Conservation (phyloP, 2,113 vertebrate species). For the Gavia stellata region DNA sequence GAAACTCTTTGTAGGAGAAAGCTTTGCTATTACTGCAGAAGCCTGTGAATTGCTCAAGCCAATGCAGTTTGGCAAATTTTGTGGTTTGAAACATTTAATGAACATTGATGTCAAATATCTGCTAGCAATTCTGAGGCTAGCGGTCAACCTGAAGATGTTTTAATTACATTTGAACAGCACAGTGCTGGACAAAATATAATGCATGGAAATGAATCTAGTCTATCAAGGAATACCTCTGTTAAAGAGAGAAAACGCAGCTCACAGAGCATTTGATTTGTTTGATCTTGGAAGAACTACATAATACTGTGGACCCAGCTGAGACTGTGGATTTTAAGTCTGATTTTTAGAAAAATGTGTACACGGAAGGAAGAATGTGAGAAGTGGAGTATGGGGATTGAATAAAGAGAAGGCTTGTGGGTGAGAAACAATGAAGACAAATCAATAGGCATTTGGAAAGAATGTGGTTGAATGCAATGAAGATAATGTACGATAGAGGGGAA, state of each 20-base stretch:
- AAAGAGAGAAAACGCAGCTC: background rate
- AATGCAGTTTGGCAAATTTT: background rate
- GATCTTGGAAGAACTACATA: background rate
- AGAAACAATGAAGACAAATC: background rate
- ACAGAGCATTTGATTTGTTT: background rate
- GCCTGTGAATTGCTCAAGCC: background rate
- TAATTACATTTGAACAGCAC: background rate
- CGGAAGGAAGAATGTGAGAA: background rate
- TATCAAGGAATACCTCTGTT: background rate
- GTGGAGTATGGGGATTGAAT: rapidly evolving
- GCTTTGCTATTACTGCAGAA: background rate
- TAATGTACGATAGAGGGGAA: background rate
- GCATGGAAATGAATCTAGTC: background rate
- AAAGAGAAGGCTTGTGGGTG: background rate
- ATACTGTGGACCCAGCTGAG: background rate
- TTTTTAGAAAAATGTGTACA: background rate
- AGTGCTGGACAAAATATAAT: background rate
- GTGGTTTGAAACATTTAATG: background rate
- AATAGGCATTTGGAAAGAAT: background rate
- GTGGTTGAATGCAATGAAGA: background rate
- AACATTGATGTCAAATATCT: background rate
- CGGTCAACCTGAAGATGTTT: background rate
- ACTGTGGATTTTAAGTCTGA: background rate
- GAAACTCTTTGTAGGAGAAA: background rate
- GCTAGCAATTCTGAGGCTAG: background rate